Conservation (phyloP, 2,888 invertebrate genomes). For the Athrips mouffetella region DNA sequence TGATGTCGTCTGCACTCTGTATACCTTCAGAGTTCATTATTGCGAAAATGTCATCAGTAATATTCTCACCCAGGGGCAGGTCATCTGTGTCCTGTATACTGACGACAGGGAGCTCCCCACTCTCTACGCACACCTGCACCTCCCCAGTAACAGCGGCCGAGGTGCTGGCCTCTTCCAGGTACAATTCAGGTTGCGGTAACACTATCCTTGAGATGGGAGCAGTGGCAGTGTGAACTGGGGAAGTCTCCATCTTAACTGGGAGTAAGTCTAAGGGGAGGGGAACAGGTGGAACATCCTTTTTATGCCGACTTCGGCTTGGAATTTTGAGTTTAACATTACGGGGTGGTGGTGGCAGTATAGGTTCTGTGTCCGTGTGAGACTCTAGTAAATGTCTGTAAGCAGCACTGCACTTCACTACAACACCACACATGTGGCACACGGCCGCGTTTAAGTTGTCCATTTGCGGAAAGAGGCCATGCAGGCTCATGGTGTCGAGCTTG, state of each 20-base stretch:
- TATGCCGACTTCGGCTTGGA: slow-evolving; percentile 57
- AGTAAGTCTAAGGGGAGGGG: slow-evolving; percentile 55
- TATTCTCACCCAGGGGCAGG: slow-evolving; percentile 64
- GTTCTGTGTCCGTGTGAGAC: slow-evolving; percentile 66
- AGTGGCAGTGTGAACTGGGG: slow-evolving; percentile 55
- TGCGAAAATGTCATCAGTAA: slow-evolving; percentile 71
- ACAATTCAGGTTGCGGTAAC: slow-evolving; percentile 59
- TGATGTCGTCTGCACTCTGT: slow-evolving; percentile 69
- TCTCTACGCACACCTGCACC: slow-evolving; percentile 66
- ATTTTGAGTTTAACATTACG: slow-evolving; percentile 47
- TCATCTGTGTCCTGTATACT: slow-evolving; percentile 75
- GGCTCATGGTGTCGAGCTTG: slow-evolving; percentile 81
- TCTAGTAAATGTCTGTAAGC: slow-evolving; percentile 84
- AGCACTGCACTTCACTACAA: slow-evolving; percentile 87
- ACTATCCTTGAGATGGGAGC: slow-evolving; percentile 64
- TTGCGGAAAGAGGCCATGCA: slow-evolving; percentile 88
- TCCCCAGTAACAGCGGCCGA: slow-evolving; percentile 54
- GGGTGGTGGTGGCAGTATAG: slow-evolving; percentile 67
- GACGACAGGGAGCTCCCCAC: slow-evolving; percentile 70
- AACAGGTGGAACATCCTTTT: slow-evolving; percentile 59
- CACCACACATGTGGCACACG: slow-evolving; percentile 87
- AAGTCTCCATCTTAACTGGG: slow-evolving; percentile 58
- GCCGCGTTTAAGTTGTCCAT: slow-evolving; percentile 86
- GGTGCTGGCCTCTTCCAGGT: slow-evolving; percentile 56
- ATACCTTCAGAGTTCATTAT: slow-evolving; percentile 76